Conservation (phyloP, 2,113 vertebrate species). For the crab-eating macaque (Macaca fascicularis) region T2T-MFA8v1.1 NC_088375.1:44298501-44299000, state of each 20-base stretch:
- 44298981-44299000: background rate
- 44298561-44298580: background rate
- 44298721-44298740: background rate
- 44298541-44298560: background rate
- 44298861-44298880: background rate
- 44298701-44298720: background rate
- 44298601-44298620: background rate
- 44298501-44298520: background rate
- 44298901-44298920: background rate
- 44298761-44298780: background rate
- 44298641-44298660: too few relatives aligned
- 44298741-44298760: background rate
- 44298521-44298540: background rate
- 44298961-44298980: background rate
- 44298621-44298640: too few relatives aligned
- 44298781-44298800: background rate
- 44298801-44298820: background rate
- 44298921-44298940: background rate
- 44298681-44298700: background rate
- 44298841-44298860: background rate
- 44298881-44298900: background rate
- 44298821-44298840: background rate
- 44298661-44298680: too few relatives aligned
- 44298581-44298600: background rate
- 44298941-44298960: background rate